These are phyloP conservation scores for Periphyllus acericola DNA, from an alignment of 2,888 invertebrate species.

Conservation along the genomic window DNA sequence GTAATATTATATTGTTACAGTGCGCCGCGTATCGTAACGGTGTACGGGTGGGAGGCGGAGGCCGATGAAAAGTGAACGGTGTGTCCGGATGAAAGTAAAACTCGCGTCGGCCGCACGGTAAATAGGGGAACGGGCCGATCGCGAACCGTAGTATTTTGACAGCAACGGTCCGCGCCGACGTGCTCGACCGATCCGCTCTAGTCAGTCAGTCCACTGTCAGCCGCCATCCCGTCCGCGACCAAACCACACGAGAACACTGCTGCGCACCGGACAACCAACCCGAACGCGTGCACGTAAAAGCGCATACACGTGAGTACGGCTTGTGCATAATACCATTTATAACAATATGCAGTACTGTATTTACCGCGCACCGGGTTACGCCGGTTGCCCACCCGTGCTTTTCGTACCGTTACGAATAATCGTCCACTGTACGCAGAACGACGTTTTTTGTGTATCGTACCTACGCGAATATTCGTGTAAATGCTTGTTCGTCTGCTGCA, in stretches of 20 bases:
- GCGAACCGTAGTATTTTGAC: background rate
- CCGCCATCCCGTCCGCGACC: background rate
- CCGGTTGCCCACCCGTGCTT: background rate
- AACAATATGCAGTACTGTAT: no score
- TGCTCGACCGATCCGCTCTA: constrained; percentile 4
- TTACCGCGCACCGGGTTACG: no score
- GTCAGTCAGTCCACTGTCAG: constrained; percentile 22
- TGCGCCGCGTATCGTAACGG: no score
- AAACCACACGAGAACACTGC: constrained; percentile 32
- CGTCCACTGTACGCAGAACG: no score
- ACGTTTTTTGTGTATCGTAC: no score
- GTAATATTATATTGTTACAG: no score
- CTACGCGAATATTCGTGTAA: no score
- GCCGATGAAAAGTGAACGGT: constrained; percentile 50
- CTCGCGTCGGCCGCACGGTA: background rate
- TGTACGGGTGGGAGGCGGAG: constrained; percentile 17
- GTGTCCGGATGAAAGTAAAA: constrained; percentile 38
- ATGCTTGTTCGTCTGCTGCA: no score
- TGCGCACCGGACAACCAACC: background rate
- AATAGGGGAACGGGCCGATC: background rate
- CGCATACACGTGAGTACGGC: background rate
- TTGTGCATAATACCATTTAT: background rate
- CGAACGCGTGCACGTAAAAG: background rate
- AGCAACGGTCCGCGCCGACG: background rate
- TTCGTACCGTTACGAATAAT: background rate